Base-by-base conservation (phyloP, 2,113 vertebrate species). In the Centropus unirufus region DNA sequence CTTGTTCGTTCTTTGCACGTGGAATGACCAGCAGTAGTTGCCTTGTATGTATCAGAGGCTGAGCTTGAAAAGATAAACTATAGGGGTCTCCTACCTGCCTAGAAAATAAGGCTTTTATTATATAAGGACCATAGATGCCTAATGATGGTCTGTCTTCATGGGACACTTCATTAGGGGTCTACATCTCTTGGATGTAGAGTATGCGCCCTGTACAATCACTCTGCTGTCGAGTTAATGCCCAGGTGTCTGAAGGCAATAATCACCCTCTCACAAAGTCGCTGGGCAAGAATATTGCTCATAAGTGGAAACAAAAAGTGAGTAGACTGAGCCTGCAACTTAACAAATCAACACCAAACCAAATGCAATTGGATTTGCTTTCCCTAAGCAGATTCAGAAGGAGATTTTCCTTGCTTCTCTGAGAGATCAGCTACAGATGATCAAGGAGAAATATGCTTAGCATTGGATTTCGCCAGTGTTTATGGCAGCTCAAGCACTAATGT, bases 1-100 rank as follows among this genome's bases (percentile, higher is more conserved):
- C 14, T 81, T 9, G 13, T 17, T 58, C 2, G 0, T 16, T 21
- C n/a, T 78, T 62, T 23, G 24, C n/a, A 70, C 0, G 0, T 49
- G 34, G n/a, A 83, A 52, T 44, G 23, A 47, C 39, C 9, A 69
- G 62, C 22, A 36, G 30, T 58, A 84, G 58, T 40, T 55, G 9
- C 8, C 7, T 77, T 11, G 8, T 39, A 47, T 2, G 5, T 34
- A 61, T 51, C 34, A 61, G 63, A 42, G 12, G 40, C 5, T 40
- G 59, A 26, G 34, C 26, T 52, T 72, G 5, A 69, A 62, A 84
- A 87, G 22, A 74, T 24, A 44, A 88, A 89, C 24, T 62, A 40
- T 11, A 67, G 32, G 8, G 10, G 32, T 74, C 59, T 81, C 29
- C 12, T 46, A 5, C 49, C 86, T 89, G 59, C 29, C 23, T 51